These are phyloP conservation scores for Trinorchestia longiramus DNA, from an alignment of 1,140 invertebrate genomes.

Conservation along the genomic window DNA sequence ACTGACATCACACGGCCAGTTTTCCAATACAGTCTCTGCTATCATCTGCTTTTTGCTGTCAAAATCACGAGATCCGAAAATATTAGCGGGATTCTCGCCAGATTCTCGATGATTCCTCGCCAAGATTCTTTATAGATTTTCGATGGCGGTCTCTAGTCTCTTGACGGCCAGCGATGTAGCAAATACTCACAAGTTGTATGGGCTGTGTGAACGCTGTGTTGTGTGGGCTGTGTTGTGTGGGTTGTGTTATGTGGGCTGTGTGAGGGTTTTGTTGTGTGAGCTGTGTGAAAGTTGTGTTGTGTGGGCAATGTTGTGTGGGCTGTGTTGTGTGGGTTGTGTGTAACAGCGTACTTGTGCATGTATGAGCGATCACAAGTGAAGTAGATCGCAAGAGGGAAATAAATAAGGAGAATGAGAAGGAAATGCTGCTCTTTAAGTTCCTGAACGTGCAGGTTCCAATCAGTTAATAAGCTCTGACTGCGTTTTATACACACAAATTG, in stretches of 20 bases:
- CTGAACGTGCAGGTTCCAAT: too few species aligned
- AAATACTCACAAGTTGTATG: background rate
- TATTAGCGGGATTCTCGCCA: slow-evolving; percentile 36
- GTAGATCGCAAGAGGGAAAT: too few species aligned
- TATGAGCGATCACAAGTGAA: too few species aligned
- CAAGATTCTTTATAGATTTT: slow-evolving; percentile 31
- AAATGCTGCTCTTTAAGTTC: too few species aligned
- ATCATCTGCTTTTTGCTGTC: background rate
- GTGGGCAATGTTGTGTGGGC: background rate
- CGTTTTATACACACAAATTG: too few species aligned
- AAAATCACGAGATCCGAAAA: background rate
- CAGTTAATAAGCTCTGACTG: too few species aligned
- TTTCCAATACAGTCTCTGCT: background rate
- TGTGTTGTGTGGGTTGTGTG: background rate
- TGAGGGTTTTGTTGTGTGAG: background rate
- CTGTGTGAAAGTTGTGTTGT: background rate
- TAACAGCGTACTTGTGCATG: too few species aligned
- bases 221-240: background rate
- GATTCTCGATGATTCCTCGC: slow-evolving; percentile 17
- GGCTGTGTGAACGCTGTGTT: background rate
- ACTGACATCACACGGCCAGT: background rate
- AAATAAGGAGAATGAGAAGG: too few species aligned
- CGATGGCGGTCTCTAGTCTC: background rate
- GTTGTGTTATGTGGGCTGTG: too few species aligned
- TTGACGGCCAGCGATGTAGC: background rate